phyloP scores from a whole-genome alignment of 2,113 vertebrate species.

The Cinclus cinclus region DNA sequence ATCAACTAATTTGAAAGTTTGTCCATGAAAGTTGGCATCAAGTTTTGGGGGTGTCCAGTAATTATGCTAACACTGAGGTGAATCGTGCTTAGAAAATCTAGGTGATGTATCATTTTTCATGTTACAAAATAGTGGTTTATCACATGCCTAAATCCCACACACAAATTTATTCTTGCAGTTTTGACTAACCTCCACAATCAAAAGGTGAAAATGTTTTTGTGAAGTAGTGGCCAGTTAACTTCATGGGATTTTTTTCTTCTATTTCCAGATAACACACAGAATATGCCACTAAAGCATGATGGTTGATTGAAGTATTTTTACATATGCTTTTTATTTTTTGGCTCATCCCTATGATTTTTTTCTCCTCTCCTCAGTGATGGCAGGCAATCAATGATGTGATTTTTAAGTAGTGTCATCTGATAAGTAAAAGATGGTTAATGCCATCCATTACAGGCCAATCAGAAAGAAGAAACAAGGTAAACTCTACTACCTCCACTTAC shows the following conservation, averaged over 20 bases:
- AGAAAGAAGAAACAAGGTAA: neutral
- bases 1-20: neutral
- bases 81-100: neutral
- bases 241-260: neutral
- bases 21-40: neutral
- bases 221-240: neutral
- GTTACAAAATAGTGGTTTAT: neutral
- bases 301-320: neutral
- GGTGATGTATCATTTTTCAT: neutral
- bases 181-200: neutral
- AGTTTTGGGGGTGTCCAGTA: neutral
- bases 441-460: neutral
- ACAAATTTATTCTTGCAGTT: neutral
- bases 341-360: neutral
- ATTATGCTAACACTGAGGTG: neutral
- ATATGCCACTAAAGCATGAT: neutral
- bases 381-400: accelerated
- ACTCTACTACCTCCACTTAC: neutral
- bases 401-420: neutral
- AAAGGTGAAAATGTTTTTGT: neutral
- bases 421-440: neutral
- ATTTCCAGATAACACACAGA: neutral
- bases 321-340: neutral
- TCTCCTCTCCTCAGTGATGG: neutral
- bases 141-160: neutral